phyloP scores from a whole-genome alignment of 1,140 invertebrate species.

The Papilio xuthus region DNA sequence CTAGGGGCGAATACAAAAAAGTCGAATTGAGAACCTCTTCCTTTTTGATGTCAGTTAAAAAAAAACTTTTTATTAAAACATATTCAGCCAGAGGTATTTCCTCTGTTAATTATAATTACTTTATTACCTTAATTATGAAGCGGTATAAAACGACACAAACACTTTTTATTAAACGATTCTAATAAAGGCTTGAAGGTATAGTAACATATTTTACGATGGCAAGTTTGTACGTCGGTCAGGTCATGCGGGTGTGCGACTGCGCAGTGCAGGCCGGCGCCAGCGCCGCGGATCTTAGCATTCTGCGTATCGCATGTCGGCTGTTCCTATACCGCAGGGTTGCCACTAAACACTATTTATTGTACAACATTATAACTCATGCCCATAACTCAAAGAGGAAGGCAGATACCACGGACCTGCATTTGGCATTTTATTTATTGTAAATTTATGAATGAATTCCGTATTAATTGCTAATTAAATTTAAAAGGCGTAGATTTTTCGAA shows the following conservation, averaged over 20 bases:
- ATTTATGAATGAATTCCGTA: too few species aligned
- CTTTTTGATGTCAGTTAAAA: too few species aligned
- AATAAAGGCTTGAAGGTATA: constrained; percentile 25
- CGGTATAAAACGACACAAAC: not conserved
- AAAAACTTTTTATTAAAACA: too few species aligned
- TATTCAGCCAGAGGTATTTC: too few species aligned
- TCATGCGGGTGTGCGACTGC: constrained; percentile 35
- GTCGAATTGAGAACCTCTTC: not conserved
- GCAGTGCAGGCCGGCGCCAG: constrained; percentile 53
- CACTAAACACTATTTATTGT: constrained; percentile 25
- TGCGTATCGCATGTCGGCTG: constrained; percentile 58
- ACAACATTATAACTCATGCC: too few species aligned
- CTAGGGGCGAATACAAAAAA: too few species aligned
- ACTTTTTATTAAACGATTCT: constrained; percentile 26
- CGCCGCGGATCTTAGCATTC: constrained; percentile 66
- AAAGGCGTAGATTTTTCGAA: too few species aligned
- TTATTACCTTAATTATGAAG: not conserved
- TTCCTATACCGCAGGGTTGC: constrained; percentile 53
- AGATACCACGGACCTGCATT: too few species aligned
- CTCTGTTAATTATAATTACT: too few species aligned
- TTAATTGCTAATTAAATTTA: too few species aligned
- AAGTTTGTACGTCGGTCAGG: constrained; percentile 27
- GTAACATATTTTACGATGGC: constrained; percentile 49
- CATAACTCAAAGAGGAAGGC: too few species aligned
- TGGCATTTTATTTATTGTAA: too few species aligned